These are phyloP conservation scores for Sebastes trivittatus DNA, from an alignment of 2,797 vertebrate species.

Conservation along the genomic window DNA sequence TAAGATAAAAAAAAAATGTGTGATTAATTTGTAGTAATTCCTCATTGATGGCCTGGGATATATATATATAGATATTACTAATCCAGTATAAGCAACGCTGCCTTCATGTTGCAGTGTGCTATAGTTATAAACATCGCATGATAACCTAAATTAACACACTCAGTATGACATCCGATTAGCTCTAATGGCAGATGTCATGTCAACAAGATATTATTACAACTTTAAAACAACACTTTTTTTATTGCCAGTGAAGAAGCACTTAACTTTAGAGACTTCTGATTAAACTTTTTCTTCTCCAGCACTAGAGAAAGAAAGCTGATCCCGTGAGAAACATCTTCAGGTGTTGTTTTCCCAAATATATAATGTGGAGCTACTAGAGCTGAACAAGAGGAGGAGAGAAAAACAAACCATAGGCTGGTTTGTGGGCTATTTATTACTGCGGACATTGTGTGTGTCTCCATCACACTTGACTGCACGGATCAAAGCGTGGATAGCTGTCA, in stretches of 20 bases:
- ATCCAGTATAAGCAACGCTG: not conserved
- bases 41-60: not conserved
- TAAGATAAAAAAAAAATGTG: too few species aligned
- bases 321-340: constrained; percentile 48
- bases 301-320: constrained; percentile 30
- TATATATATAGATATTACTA: not conserved
- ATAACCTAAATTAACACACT: not conserved
- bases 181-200: not conserved
- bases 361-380: not conserved
- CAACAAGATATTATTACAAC: constrained; percentile 14
- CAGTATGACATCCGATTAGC: not conserved
- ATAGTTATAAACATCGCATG: not conserved
- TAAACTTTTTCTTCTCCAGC: not conserved
- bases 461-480: constrained; percentile 59
- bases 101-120: not conserved
- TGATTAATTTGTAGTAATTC: not conserved
- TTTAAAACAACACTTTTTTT: not conserved
- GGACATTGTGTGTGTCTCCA: constrained; percentile 37
- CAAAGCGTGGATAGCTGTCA: constrained; percentile 63
- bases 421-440: not conserved
- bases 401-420: not conserved
- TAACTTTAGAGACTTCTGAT: not conserved
- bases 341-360: constrained; percentile 32
- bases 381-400: not conserved
- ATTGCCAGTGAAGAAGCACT: not conserved